Evolutionary conservation across 2,888 invertebrate species (phyloP), one percentile per base, ranked within the genome.

Genomic region (Drosophila aldrichi): DNA sequence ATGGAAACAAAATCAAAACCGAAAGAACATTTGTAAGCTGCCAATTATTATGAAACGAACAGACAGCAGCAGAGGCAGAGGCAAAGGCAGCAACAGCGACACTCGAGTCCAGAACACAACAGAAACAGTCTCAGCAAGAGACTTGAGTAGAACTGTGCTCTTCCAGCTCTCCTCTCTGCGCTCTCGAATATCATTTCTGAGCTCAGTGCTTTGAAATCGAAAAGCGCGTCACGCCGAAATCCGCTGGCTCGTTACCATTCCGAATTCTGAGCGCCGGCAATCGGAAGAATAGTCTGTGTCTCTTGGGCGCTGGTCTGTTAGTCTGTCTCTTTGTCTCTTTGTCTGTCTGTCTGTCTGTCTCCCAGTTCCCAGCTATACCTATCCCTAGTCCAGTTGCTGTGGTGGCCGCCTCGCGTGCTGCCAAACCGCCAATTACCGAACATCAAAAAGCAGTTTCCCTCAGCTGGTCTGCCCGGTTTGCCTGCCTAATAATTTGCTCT

Each of bases 391-490:
- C 78, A 75, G 67, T 68, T 66, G 43, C 43, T 65, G 49, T 57
- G 48, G 54, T 62, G 67, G 57, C 79, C 79, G 87, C 75, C 81
- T 86, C 87, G 86, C 86, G 86, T 86, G 86, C 84, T 86, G 87
- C 89, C 86, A 83, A 86, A 88, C 86, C 89, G 89, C 86, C 89
- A 86, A 86, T 86, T 86, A 86, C 86, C 81, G 78, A 86, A 86
- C 89, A 86, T 86, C 87, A 86, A 86, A 85, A 86, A 83, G 87
- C 86, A 81, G 87, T 88, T 86, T 83, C 80, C 83, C 77, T 75
- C 70, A 76, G 73, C 79, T 81, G 63, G 41, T 64, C 72, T 69
- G 63, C 65, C 52, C 61, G 70, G 25, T 70, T 61, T 71, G 86
- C 65, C 74, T 82, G 82, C 68, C 68, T 82, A 82, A 82, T 85